phyloP scores from a whole-genome alignment of 1,140 invertebrate species.

The Musca vetustissima region DNA sequence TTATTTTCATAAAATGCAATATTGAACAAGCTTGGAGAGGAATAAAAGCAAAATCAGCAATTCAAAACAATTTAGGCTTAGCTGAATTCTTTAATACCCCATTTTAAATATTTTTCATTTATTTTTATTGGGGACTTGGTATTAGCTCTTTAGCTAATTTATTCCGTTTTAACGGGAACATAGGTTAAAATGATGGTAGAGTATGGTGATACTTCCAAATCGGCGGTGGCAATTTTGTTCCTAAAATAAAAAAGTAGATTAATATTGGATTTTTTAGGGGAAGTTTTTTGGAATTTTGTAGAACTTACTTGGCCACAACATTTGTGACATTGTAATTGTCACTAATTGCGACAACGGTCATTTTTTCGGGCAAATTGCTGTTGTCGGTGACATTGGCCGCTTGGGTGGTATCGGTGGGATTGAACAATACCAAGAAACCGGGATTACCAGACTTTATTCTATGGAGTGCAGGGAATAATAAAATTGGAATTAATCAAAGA shows the following conservation, averaged over 20 bases:
- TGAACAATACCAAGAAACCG: constrained; percentile 67
- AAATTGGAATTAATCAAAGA: too few relatives aligned
- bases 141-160: constrained; percentile 25
- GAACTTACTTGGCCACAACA: constrained; percentile 55
- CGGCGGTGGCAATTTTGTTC: constrained; percentile 39
- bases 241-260: constrained; percentile 34
- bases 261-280: too few relatives aligned
- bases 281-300: constrained; percentile 35
- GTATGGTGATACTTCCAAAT: constrained; percentile 52
- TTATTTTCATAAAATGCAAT: background rate
- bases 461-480: constrained; percentile 21
- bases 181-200: constrained; percentile 59
- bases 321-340: constrained; percentile 58
- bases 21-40: background rate
- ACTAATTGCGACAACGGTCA: constrained; percentile 61
- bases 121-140: background rate
- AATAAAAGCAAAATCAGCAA: too few relatives aligned
- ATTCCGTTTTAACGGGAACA: constrained; percentile 50
- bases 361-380: constrained; percentile 59
- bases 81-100: background rate
- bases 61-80: background rate
- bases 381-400: constrained; percentile 57
- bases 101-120: background rate
- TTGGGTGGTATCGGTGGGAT: constrained; percentile 58
- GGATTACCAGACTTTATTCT: constrained; percentile 71